Base-by-base conservation (phyloP, 1,140 invertebrate genomes). In the Drosophila parvula region DNA sequence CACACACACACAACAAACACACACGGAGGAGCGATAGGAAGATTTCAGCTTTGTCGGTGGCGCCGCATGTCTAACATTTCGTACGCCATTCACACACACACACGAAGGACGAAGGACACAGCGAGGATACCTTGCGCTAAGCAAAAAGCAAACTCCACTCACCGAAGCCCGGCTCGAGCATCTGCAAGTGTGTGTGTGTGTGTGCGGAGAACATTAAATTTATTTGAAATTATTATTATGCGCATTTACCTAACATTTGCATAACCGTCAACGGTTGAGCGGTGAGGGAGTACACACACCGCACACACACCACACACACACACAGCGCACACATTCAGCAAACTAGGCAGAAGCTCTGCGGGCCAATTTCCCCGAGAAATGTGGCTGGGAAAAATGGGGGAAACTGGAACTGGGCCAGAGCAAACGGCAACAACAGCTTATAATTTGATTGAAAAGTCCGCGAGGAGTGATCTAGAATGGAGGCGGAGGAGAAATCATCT, bases 161-260 rank as follows among this genome's bases (percentile, higher is more conserved):
- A 34, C 27, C 47, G 14, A n/a, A 30, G 51, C 38, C 5, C 38
- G 12, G 22, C 22, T 22, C 22, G 1, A 22, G 22, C 22, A 3
- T 22, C 22, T 22, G 22, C 18, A 12, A 48, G 22, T 14, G 22
- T 18, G 14, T 41, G 6, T 34, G 22, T 48, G 68, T 62, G 57
- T 74, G 70, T 74, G 70, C 28, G 51, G 50, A 47, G 73, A 63
- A 75, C 73, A 77, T 77, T 77, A 77, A 77, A 77, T 77, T 77
- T 77, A 77, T 77, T 77, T 77, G 74, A 77, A 77, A 77, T 77
- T 77, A 77, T 77, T 77, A 77, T 77, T 77, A 77, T 77, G 74
- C 74, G 73, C 74, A 77, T 77, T 77, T 77, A 78, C 74, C 74
- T 77, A 77, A 77, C 62, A 77, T 77, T 77, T 77, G 74, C 74